Conservation (phyloP, 2,888 invertebrate genomes). For the Operophtera brumata region DNA sequence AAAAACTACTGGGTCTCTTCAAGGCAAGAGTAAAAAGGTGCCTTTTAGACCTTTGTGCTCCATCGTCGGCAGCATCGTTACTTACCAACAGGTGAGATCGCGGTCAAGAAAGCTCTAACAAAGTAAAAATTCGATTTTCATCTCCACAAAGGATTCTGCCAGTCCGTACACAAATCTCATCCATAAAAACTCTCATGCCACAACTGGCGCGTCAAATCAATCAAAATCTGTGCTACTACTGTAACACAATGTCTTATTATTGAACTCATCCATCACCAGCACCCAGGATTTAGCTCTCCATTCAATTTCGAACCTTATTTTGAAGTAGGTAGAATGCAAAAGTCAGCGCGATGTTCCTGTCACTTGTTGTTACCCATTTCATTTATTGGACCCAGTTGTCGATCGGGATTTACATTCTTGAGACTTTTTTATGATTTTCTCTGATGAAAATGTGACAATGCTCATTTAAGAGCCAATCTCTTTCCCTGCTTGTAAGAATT, state of each 20-base stretch:
- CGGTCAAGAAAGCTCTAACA: no score
- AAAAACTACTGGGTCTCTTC: no score
- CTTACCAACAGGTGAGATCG: no score
- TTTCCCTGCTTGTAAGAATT: slow-evolving; percentile 9
- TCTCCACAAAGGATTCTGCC: not conserved
- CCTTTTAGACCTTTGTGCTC: no score
- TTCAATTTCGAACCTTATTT: slow-evolving; percentile 18
- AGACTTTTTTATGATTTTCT: slow-evolving; percentile 11
- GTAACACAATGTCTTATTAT: slow-evolving; percentile 32
- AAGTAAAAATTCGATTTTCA: no score
- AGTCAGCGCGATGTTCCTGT: slow-evolving; percentile 15
- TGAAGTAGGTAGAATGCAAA: slow-evolving; percentile 4
- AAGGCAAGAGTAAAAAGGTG: no score
- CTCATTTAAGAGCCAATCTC: slow-evolving; percentile 16
- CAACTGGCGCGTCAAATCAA: slow-evolving; percentile 31
- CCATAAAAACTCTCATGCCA: slow-evolving; percentile 17
- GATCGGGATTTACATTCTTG: slow-evolving; percentile 20
- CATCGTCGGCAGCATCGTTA: no score
- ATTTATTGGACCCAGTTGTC: slow-evolving; percentile 26
- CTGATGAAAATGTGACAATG: slow-evolving; percentile 23
- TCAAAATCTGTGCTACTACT: slow-evolving; percentile 27
- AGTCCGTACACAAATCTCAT: slow-evolving; percentile 14
- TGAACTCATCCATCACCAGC: slow-evolving; percentile 35
- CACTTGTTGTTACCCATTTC: slow-evolving; percentile 30
- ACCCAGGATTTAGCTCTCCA: slow-evolving; percentile 20